Base-by-base conservation (phyloP, 1,140 invertebrate species). In the Drosophila ambigua region DNA sequence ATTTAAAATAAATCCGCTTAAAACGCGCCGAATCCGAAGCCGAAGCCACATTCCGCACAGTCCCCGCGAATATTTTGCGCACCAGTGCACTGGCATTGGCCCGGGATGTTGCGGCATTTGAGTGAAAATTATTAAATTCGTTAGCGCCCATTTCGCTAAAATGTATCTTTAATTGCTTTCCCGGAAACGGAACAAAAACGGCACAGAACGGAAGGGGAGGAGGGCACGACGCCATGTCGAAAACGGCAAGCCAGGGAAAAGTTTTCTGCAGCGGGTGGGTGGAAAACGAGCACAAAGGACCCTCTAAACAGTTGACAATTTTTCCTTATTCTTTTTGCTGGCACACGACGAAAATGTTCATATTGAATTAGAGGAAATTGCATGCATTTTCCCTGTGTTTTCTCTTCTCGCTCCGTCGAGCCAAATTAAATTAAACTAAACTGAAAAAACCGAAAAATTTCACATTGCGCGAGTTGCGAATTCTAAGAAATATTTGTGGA, bases 101-200 rank as follows among this genome's bases (percentile, higher is more conserved):
- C n/a, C 20, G 11, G 35, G 3, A 39, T 13, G 48, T 15, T 39
- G 54, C 28, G 39, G 44, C 26, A 48, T 76, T 71, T 64, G 16
- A 48, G 45, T 48, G 58, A 23, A 75, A 52, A 84, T 72, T 82
- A 72, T 53, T 63, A 82, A 78, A 82, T 74, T 76, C 61, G 58
- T 83, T 75, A 59, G 76, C 62, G 63, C 8, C 49, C 57, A 54
- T 62, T 50, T 41, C 8, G 46, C 43, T 23, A 44, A 79, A 79
- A 83, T 79, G 73, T 84, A 69, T 71, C 58, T 79, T 54, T 69
- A 71, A 81, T 81, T 87, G 72, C 65, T 57, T 72, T 57, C 15
- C 60, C 73, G 78, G 81, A 84, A 74, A 24, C 57, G 61, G 26
- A 74, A 75, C 26, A 15, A 41, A 44, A 57, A 20, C 24, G 24